These are phyloP conservation scores for Taeniopygia guttata DNA, from an alignment of 2,797 vertebrate species.

Conservation along the genomic window DNA sequence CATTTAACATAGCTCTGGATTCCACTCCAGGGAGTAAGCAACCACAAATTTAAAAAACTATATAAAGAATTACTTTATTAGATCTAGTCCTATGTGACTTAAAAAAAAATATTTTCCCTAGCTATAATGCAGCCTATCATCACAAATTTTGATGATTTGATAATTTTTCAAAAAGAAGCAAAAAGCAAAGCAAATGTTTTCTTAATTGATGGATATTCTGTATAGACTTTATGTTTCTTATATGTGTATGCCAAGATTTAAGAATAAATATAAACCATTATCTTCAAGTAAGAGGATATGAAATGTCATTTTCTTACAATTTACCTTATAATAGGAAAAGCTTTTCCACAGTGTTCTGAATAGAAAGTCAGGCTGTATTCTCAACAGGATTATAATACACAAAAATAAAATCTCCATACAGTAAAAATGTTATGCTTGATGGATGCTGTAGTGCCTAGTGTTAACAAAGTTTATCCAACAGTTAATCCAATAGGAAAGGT, in stretches of 20 bases:
- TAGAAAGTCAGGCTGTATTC: neutral
- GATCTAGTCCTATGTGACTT: neutral
- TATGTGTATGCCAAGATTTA: neutral
- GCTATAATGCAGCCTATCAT: neutral
- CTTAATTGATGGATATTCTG: neutral
- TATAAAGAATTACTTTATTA: neutral
- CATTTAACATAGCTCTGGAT: neutral
- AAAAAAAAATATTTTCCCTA: neutral
- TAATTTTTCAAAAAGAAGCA: neutral
- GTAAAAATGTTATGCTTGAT: neutral
- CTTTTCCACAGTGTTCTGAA: neutral
- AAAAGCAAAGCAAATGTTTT: neutral
- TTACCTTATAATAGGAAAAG: neutral
- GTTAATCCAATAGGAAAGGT: neutral
- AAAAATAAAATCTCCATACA: neutral
- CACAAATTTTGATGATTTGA: neutral
- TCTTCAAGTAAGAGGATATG: neutral
- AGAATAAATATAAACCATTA: neutral
- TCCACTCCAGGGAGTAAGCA: neutral
- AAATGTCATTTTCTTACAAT: neutral
- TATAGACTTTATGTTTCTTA: neutral
- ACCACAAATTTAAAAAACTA: neutral
- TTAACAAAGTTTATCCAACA: neutral
- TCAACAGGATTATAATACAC: neutral
- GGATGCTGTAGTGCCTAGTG: neutral